Evolutionary conservation across 2,113 vertebrate genomes (phyloP).

Genomic region (Leucopternis melanops): DNA sequence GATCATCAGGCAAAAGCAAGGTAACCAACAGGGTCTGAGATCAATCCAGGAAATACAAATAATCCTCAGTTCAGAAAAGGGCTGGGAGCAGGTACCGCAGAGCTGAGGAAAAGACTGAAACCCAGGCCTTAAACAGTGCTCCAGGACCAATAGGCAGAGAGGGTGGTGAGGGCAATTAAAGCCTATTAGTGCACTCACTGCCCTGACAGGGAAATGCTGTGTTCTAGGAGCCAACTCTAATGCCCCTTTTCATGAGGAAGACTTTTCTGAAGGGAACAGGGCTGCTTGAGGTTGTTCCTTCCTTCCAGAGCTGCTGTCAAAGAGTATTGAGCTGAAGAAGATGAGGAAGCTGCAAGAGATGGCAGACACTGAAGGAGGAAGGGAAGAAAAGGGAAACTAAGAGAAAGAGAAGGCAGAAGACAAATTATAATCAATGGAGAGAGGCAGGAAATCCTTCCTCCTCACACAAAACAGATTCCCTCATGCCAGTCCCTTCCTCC

Average conservation of each 20-base stretch:
- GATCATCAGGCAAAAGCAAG: not conserved
- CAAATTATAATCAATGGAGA: not conserved
- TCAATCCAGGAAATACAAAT: not conserved
- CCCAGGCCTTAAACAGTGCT: not conserved
- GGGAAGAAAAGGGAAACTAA: not conserved
- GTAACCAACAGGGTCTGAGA: not conserved
- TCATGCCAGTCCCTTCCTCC: not conserved
- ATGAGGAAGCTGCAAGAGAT: not conserved
- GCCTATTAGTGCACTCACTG: not conserved
- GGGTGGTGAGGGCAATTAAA: not conserved
- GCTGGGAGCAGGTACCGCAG: not conserved
- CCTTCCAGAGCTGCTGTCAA: not conserved
- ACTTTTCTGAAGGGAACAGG: not conserved
- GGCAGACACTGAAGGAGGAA: not conserved
- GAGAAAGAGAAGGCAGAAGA: not conserved
- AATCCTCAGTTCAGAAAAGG: not conserved
- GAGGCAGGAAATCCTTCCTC: not conserved
- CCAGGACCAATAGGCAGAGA: not conserved
- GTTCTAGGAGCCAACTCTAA: not conserved
- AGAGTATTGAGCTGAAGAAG: not conserved
- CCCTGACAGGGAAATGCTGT: not conserved
- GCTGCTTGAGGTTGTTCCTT: not conserved
- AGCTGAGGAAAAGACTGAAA: not conserved
- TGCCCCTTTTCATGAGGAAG: not conserved
- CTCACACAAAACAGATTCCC: fast-evolving